Evolutionary conservation across 2,113 vertebrate genomes (phyloP).

Genomic region (Rhea pennata): DNA sequence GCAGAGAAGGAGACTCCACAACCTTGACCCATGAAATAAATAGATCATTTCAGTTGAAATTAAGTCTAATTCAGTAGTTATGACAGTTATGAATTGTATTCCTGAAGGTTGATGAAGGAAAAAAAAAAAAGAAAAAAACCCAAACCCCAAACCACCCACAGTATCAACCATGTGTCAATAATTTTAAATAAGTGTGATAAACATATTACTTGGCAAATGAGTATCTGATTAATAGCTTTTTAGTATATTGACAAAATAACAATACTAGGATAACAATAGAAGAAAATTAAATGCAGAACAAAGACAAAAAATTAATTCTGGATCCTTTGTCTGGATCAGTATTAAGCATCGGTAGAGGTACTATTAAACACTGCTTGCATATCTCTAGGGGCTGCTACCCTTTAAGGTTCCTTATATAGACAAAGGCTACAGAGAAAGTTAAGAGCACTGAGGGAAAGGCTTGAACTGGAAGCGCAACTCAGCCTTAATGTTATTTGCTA

Average conservation of each 20-base stretch:
- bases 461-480: neutral
- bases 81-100: neutral
- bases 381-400: neutral
- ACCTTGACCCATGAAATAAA: neutral
- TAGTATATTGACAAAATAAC: neutral
- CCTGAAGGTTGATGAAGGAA: neutral
- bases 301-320: neutral
- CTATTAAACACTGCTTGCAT: fast-evolving
- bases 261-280: neutral
- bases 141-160: neutral
- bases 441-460: neutral
- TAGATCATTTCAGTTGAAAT: neutral
- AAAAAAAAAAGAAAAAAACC: neutral
- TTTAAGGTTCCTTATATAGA: neutral
- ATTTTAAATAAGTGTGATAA: neutral
- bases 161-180: neutral
- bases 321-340: neutral
- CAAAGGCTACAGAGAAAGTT: neutral
- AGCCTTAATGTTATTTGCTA: neutral
- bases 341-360: neutral
- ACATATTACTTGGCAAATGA: neutral
- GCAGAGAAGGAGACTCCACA: no score
- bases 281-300: neutral
- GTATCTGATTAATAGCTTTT: neutral
- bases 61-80: neutral